Evolutionary conservation across 1,140 invertebrate genomes (phyloP).

Genomic region (Pseudomyrmex sp.): DNA sequence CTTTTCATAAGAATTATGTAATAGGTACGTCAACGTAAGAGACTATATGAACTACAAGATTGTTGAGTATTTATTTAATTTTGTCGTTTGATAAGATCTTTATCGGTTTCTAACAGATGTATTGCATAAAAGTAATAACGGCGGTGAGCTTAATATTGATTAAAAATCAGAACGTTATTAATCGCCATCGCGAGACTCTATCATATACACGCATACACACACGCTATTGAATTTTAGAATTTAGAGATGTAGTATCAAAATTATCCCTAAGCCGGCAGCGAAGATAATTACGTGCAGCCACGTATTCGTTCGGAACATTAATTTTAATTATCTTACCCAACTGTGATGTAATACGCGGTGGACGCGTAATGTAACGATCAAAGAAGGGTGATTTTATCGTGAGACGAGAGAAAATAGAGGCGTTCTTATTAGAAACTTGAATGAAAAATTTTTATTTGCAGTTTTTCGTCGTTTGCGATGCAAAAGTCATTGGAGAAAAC

Average conservation of each 20-base stretch:
- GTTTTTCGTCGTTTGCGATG: no score
- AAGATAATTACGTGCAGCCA: constrained; percentile 63
- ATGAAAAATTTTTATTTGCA: not conserved
- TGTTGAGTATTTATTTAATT: not conserved
- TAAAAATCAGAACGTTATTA: constrained; percentile 6
- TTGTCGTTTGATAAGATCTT: not conserved
- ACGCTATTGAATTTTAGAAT: constrained; percentile 24
- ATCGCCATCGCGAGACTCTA: not conserved
- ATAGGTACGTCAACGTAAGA: no score
- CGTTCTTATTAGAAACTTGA: constrained; percentile 4
- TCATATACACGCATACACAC: no score
- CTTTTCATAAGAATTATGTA: no score
- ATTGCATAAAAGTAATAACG: not conserved
- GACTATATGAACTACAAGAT: not conserved
- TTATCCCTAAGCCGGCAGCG: constrained; percentile 56
- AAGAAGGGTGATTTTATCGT: constrained; percentile 47
- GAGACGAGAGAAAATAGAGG: not conserved
- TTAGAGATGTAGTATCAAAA: constrained; percentile 30
- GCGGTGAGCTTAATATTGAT: not conserved
- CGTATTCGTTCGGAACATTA: constrained; percentile 63
- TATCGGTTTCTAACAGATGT: no score
- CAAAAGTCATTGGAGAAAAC: no score
- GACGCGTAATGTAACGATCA: constrained; percentile 60
- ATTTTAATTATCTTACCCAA: constrained; percentile 69
- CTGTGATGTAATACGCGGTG: constrained; percentile 62